Conservation (phyloP, 1,140 invertebrate species). For the Pseudomyrmex gracilis region DNA sequence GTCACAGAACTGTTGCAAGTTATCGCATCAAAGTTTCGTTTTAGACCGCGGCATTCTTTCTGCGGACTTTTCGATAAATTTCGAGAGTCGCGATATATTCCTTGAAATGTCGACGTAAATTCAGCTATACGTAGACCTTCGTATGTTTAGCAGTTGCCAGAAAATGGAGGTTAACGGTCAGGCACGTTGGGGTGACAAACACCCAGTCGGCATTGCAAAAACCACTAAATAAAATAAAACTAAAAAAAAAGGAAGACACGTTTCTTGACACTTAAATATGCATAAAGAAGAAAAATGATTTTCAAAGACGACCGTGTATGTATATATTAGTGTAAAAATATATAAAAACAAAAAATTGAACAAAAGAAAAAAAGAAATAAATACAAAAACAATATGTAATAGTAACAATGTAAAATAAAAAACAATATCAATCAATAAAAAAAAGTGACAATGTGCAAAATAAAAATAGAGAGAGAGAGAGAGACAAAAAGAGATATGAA, state of each 20-base stretch:
- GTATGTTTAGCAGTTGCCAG: conserved; percentile 28
- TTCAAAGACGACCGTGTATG: too few relatives aligned
- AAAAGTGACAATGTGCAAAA: not conserved
- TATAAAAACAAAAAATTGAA: too few relatives aligned
- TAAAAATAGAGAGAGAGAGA: not conserved
- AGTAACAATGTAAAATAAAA: too few relatives aligned
- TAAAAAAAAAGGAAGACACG: not conserved
- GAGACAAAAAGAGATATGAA: too few relatives aligned
- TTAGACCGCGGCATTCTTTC: not conserved
- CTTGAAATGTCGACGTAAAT: conserved; percentile 17
- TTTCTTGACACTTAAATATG: not conserved
- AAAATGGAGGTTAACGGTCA: conserved; percentile 59
- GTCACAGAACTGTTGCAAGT: not conserved
- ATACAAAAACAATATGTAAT: too few relatives aligned
- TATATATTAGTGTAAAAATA: too few relatives aligned
- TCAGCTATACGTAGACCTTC: conserved; percentile 4
- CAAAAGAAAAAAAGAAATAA: too few relatives aligned
- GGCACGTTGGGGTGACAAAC: not conserved
- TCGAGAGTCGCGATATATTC: not conserved
- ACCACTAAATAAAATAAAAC: conserved; percentile 4
- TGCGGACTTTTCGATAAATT: not conserved
- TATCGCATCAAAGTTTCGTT: not conserved
- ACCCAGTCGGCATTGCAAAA: not conserved
- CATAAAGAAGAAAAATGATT: not conserved
- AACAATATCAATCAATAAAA: not conserved